Percentiles rank a stretch among this genome's conserved stretches.
These are phyloP conservation scores for Carduelis carduelis DNA, from an alignment of 2,797 vertebrate genomes.

Conservation along the genomic window DNA sequence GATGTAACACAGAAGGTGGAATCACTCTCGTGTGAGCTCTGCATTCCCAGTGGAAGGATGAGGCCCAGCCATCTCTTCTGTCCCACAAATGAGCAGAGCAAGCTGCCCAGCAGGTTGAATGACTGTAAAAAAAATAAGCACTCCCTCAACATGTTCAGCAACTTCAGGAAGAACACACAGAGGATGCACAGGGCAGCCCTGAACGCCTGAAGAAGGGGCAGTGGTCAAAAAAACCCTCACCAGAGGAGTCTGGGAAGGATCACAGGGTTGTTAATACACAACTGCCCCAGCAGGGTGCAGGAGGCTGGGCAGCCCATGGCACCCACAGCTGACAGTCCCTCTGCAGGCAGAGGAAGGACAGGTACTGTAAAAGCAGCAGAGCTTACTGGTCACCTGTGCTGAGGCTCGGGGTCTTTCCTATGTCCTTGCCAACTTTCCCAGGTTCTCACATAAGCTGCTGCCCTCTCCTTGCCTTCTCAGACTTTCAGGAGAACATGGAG, in stretches of 20 bases:
- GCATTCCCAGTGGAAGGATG: not conserved
- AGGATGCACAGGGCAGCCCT: not conserved
- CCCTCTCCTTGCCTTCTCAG: not conserved
- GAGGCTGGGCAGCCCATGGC: not conserved
- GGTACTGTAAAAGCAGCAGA: not conserved
- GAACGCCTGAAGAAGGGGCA: not conserved
- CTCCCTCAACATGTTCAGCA: conserved; percentile 57
- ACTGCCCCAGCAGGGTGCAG: not conserved
- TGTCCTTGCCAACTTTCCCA: not conserved
- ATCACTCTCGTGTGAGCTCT: not conserved
- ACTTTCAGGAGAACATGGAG: not conserved
- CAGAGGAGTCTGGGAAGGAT: not conserved
- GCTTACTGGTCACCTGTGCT: not conserved
- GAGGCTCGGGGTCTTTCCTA: not conserved
- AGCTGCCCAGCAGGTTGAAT: conserved; percentile 54
- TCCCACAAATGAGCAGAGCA: conserved; percentile 11
- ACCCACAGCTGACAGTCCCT: not conserved
- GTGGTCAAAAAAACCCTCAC: not conserved
- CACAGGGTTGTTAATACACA: not conserved
- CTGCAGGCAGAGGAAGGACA: not conserved
- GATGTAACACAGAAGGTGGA: not conserved
- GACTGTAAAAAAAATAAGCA: conserved; percentile 40
- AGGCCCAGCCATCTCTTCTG: not conserved
- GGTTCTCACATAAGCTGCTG: not conserved
- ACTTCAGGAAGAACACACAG: not conserved